Base-by-base conservation (phyloP, 2,888 invertebrate genomes). In the Clusia tigrina region DNA sequence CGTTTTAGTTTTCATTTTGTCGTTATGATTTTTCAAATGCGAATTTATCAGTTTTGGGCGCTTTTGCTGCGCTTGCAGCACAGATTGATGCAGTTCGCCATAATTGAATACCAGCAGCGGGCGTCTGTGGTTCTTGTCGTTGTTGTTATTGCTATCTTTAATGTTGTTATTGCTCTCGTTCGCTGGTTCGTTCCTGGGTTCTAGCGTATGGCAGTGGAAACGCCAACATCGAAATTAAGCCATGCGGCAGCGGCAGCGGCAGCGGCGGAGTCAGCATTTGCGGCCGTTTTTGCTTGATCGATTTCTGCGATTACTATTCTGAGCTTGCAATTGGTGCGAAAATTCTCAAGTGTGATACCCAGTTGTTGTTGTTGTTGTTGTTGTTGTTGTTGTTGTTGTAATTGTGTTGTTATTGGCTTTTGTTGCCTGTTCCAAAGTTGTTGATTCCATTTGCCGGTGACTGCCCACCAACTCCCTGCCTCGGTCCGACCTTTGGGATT, bases 71-170 rank as follows among this genome's bases (percentile, higher is more conserved):
- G 53, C 53, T 6, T 42, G 9, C 3, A 42, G 32, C 32, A 5
- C 6, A 6, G 42, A 42, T 42, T 38, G 62, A 22, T 58, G 62
- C 58, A 67, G 69, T 70, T 74, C 71, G 73, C 76, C 78, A 76
- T 79, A 78, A 78, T 76, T 79, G 77, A 78, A 78, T 78, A 78
- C 79, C 78, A 78, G 73, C 73, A 75, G 74, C 78, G 73, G 75
- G 78, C 74, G 75, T 73, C 70, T 69, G 69, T 67, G 60, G 59
- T 59, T 58, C 42, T 42, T 18, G 54, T n/a, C 46, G 46, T 46
- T 37, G 54, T 51, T 37, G 18, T 26, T 25, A 17, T 12, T 26
- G 58, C 51, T 18, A 52, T 32, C 37, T 53, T 32, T 15, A 32
- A 53, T 59, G 32, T 37, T n/a, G n/a, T n/a, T n/a, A n/a, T n/a